phyloP scores from a whole-genome alignment of 2,797 vertebrate genomes.

The Gallinago nigripennis region DNA sequence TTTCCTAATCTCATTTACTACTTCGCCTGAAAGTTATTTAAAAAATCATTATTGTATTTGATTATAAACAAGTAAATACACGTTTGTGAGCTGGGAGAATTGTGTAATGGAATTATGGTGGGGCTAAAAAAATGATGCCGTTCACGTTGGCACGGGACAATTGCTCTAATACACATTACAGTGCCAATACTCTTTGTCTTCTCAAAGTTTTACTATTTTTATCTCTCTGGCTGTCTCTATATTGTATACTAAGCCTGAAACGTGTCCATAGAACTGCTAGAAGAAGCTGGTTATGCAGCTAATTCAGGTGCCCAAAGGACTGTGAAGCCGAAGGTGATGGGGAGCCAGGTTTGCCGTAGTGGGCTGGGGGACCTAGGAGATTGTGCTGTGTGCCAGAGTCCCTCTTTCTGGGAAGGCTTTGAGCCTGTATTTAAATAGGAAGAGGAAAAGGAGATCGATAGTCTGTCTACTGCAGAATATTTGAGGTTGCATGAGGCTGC shows the following conservation, averaged over 20 bases:
- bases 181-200: neutral
- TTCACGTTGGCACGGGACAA: neutral
- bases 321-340: neutral
- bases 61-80: slow-evolving; percentile 3
- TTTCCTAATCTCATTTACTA: slow-evolving; percentile 44
- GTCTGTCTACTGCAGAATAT: neutral
- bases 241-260: neutral
- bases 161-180: neutral
- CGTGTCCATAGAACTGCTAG: fast-evolving
- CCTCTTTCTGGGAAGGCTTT: neutral
- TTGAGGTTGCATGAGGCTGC: neutral
- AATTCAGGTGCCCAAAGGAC: neutral
- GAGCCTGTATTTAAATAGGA: neutral
- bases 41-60: slow-evolving; percentile 31
- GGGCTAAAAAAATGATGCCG: neutral
- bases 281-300: neutral
- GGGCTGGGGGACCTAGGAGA: fast-evolving
- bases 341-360: neutral
- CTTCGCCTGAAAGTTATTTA: slow-evolving; percentile 35
- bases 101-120: slow-evolving; percentile 54
- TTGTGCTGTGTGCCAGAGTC: neutral
- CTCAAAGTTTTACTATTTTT: neutral
- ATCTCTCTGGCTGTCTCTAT: neutral
- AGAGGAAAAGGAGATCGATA: neutral
- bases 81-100: neutral